A percentile compares a stretch with the other conserved stretches of the same genome.
phyloP scores from a whole-genome alignment of 2,113 vertebrate species.

The Xiphophorus couchianus region DNA sequence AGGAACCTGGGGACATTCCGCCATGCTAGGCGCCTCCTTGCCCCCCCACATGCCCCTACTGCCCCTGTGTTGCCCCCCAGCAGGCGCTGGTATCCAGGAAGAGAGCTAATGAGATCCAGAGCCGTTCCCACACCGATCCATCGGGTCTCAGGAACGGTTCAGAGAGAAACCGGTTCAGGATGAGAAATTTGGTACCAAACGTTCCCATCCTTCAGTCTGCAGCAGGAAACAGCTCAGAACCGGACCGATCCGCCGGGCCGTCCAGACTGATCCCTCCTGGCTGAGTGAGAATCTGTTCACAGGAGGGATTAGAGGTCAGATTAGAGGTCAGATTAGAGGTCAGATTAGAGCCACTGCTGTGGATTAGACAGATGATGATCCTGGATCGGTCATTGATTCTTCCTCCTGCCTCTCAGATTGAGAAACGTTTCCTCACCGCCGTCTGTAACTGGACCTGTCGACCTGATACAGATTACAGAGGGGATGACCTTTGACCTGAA shows the following conservation, averaged over 20 bases:
- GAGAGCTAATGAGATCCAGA: constrained; percentile 71
- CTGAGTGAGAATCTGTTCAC: constrained; percentile 64
- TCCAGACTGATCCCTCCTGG: constrained; percentile 86
- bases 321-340: too few species aligned
- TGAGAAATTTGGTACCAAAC: background rate
- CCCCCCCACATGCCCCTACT: constrained; percentile 2
- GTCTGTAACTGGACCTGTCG: too few species aligned
- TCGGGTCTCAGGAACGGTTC: background rate
- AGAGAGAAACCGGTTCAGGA: background rate
- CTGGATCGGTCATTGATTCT: constrained; percentile 46
- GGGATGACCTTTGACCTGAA: too few species aligned
- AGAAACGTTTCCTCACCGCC: too few species aligned
- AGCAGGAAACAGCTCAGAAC: constrained; percentile 24
- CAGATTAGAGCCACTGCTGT: constrained; percentile 88
- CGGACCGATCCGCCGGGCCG: constrained; percentile 49
- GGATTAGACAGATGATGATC: constrained; percentile 79
- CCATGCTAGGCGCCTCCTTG: constrained; percentile 83
- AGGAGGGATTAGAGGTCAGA: constrained; percentile 87
- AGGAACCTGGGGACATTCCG: constrained; percentile 87
- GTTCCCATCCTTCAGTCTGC: too few species aligned
- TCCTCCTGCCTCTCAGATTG: constrained; percentile 11
- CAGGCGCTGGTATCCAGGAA: constrained; percentile 54
- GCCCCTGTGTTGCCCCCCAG: constrained; percentile 1
- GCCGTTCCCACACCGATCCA: constrained; percentile 61
- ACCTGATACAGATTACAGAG: too few species aligned